phyloP scores from a whole-genome alignment of 2,888 invertebrate species.

The Nephrotoma flavescens region DNA sequence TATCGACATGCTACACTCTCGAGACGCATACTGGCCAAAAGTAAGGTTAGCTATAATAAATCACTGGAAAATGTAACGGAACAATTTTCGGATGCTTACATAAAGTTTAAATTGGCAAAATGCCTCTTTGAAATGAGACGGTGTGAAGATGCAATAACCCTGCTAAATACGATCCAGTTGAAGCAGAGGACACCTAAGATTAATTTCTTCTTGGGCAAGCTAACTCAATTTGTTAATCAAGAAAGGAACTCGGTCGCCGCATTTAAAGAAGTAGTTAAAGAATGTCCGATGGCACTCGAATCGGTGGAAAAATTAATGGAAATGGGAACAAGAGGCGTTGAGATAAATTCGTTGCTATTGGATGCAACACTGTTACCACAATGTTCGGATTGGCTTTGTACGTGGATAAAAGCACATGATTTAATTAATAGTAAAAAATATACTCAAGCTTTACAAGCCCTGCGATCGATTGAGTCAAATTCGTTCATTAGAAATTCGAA shows the following conservation, averaged over 20 bases:
- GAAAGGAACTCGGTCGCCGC: constrained; percentile 56
- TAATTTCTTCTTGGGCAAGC: constrained; percentile 60
- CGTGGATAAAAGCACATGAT: constrained; percentile 48
- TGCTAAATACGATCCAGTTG: constrained; percentile 33
- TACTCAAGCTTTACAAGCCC: constrained; percentile 46
- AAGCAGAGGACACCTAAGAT: constrained; percentile 56
- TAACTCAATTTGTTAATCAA: constrained; percentile 53
- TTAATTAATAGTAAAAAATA: constrained; percentile 53
- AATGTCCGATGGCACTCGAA: constrained; percentile 59
- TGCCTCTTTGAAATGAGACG: constrained; percentile 54
- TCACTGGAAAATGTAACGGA: constrained; percentile 22
- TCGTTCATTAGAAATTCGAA: constrained; percentile 51
- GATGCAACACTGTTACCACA: constrained; percentile 31
- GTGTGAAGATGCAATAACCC: constrained; percentile 37
- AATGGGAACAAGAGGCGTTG: constrained; percentile 55
- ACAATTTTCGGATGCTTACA: constrained; percentile 41
- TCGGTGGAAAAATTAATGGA: constrained; percentile 57
- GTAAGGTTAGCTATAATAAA: constrained; percentile 16
- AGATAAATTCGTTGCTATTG: constrained; percentile 57
- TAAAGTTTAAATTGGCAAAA: constrained; percentile 55
- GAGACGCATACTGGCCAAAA: constrained; percentile 24
- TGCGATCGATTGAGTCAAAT: constrained; percentile 49
- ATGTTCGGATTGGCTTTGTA: constrained; percentile 38
- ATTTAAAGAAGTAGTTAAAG: constrained; percentile 64
- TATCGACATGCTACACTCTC: constrained; percentile 44